Evolutionary conservation across 1,140 invertebrate genomes (phyloP).

Genomic region (Papilio dardanus): DNA sequence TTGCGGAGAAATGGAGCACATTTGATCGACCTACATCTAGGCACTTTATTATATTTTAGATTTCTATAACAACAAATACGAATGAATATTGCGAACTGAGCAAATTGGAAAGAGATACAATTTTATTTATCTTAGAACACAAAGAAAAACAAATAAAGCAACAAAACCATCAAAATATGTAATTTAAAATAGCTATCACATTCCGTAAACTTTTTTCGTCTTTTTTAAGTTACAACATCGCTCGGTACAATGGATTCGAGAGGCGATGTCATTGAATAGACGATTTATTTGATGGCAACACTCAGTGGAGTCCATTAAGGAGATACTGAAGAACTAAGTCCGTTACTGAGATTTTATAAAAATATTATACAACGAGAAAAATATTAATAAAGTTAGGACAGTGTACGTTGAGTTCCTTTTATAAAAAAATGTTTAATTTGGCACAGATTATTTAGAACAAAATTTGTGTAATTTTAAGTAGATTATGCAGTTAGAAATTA

Average conservation of each 20-base stretch:
- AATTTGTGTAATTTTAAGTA: not conserved
- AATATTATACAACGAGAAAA: not conserved
- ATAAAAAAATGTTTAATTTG: not conserved
- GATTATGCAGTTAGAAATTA: not conserved
- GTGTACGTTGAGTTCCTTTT: not conserved
- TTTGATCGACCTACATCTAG: no score
- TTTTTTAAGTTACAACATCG: not conserved
- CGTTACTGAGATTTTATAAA: constrained; percentile 7
- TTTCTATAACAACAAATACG: no score
- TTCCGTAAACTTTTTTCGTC: not conserved
- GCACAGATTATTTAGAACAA: not conserved
- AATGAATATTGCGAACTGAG: no score
- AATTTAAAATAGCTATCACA: constrained; percentile 21
- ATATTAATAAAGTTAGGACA: not conserved
- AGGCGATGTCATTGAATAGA: constrained; percentile 12
- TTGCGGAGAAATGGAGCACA: no score
- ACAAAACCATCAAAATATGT: not conserved
- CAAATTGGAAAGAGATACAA: no score
- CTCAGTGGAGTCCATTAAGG: constrained; percentile 8
- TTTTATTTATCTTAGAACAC: no score
- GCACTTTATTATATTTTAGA: no score
- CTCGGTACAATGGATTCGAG: constrained; percentile 9
- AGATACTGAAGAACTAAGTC: not conserved
- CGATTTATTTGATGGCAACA: constrained; percentile 22
- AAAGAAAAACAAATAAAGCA: not conserved